A percentile compares a stretch with the other conserved stretches of the same genome.
phyloP scores from a whole-genome alignment of 1,140 invertebrate species.

The Dinoponera quadriceps region DNA sequence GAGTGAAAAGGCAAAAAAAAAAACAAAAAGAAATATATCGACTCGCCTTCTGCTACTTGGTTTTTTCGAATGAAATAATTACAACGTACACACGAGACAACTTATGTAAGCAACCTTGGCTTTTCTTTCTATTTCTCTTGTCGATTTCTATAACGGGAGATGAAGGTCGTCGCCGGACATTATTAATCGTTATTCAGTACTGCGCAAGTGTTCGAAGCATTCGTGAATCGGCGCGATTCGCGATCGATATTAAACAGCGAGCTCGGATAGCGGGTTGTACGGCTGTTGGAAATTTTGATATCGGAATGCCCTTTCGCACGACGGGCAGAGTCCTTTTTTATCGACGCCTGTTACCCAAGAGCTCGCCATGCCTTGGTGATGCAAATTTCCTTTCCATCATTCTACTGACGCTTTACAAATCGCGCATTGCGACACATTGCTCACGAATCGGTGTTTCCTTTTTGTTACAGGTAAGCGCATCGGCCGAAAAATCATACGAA shows the following conservation, averaged over 20 bases:
- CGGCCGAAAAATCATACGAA: neutral
- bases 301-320: slow-evolving; percentile 22
- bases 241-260: neutral
- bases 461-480: slow-evolving; percentile 78
- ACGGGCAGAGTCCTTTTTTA: slow-evolving; percentile 58
- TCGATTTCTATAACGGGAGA: slow-evolving; percentile 1
- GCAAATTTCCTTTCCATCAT: neutral
- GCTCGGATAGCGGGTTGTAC: neutral
- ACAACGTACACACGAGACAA: neutral
- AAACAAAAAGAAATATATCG: neutral
- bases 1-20: neutral
- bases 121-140: slow-evolving; percentile 8
- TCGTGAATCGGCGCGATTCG: neutral
- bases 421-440: neutral
- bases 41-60: neutral
- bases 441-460: slow-evolving; percentile 53
- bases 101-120: slow-evolving; percentile 5
- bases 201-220: too few species aligned
- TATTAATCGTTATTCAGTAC: neutral
- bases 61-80: slow-evolving; percentile 1
- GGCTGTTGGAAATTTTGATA: slow-evolving; percentile 52
- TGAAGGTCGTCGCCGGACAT: neutral
- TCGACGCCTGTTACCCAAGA: slow-evolving; percentile 63
- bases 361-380: neutral
- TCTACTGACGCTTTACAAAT: too few species aligned